A percentile compares a stretch with the other conserved stretches of the same genome.
Conservation (phyloP, 2,113 vertebrate species). For the Henicopernis longicauda region DNA sequence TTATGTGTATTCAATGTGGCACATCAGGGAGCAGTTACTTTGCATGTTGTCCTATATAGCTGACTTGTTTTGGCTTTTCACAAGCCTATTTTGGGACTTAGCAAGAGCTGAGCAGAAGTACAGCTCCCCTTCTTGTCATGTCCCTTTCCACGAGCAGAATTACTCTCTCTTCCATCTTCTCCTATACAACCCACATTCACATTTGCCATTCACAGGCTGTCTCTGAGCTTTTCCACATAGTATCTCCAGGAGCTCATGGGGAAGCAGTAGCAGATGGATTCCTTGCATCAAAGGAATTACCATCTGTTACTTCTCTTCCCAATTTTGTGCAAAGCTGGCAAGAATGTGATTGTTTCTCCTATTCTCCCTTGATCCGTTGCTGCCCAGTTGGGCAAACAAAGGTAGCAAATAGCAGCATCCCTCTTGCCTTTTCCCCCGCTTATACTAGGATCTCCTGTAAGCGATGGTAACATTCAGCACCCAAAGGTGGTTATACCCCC, state of each 20-base stretch:
- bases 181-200: not conserved
- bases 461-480: not conserved
- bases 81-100: not conserved
- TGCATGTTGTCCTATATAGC: not conserved
- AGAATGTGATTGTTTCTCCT: not conserved
- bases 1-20: not conserved
- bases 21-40: not conserved
- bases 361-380: not conserved
- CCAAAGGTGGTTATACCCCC: not conserved
- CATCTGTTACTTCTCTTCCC: constrained; percentile 37
- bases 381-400: not conserved
- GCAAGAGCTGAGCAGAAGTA: not conserved
- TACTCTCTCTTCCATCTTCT: not conserved
- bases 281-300: constrained; percentile 9
- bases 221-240: not conserved
- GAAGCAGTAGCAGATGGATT: constrained; percentile 36
- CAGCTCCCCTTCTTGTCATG: not conserved
- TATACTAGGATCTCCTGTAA: not conserved
- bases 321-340: not conserved
- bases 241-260: not conserved
- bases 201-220: not conserved
- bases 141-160: not conserved
- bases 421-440: not conserved
- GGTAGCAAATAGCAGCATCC: not conserved
- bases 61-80: not conserved